Conservation (phyloP, 2,888 invertebrate species). For the Ellobium chinense region DNA sequence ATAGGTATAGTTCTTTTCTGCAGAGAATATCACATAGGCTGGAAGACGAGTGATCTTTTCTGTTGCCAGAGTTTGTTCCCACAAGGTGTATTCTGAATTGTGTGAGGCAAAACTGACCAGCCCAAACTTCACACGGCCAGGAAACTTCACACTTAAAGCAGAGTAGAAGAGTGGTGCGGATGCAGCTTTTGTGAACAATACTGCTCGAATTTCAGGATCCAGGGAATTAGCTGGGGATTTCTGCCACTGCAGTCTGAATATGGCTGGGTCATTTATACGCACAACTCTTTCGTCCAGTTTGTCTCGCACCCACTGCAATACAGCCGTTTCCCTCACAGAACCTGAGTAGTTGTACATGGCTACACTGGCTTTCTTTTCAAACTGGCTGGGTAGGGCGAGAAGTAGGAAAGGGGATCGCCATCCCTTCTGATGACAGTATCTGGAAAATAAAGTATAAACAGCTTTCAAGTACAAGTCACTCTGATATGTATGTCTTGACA, state of each 20-base stretch:
- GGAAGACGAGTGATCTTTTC: slow-evolving; percentile 63
- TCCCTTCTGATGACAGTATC: slow-evolving; percentile 80
- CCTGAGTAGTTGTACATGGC: slow-evolving; percentile 77
- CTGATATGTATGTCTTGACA: too few species aligned
- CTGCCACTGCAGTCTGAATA: slow-evolving; percentile 76
- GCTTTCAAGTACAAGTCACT: too few species aligned
- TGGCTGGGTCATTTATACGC: slow-evolving; percentile 70
- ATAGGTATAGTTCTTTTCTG: slow-evolving; percentile 78
- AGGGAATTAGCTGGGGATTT: slow-evolving; percentile 59
- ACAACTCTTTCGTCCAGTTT: slow-evolving; percentile 79
- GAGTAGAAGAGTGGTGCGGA: slow-evolving; percentile 81
- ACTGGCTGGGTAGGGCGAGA: slow-evolving; percentile 80
- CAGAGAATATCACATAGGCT: slow-evolving; percentile 79
- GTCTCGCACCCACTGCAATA: slow-evolving; percentile 80
- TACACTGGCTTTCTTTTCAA: slow-evolving; percentile 80
- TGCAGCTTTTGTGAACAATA: slow-evolving; percentile 79
- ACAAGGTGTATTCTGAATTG: slow-evolving; percentile 52
- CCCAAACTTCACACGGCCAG: slow-evolving; percentile 81
- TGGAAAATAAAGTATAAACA: slow-evolving; percentile 58
- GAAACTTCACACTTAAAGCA: slow-evolving; percentile 81
- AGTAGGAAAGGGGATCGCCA: slow-evolving; percentile 80
- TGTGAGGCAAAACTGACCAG: slow-evolving; percentile 59
- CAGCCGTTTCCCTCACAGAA: slow-evolving; percentile 68
- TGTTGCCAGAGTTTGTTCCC: slow-evolving; percentile 50
- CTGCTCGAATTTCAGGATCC: slow-evolving; percentile 74